Conservation (phyloP, 2,113 vertebrate species). For the Hemibagrus wyckioides region DNA sequence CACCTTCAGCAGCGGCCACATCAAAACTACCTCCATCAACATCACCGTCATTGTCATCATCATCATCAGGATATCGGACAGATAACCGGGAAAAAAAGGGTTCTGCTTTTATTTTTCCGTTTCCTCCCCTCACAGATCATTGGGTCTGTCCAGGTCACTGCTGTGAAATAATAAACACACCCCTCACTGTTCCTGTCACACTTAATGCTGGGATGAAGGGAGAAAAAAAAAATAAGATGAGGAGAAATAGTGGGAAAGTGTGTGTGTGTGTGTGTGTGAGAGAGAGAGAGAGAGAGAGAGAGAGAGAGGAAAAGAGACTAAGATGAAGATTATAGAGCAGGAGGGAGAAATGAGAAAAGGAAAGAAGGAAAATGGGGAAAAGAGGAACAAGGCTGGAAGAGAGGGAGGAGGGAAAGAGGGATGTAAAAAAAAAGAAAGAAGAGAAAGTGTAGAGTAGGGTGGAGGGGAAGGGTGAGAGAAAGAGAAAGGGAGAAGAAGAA, state of each 20-base stretch:
- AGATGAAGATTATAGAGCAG: not conserved
- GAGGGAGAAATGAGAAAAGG: not conserved
- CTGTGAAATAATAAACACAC: no score
- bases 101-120: not conserved
- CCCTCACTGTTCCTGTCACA: not conserved
- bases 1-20: conserved; percentile 50
- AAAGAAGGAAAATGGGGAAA: not conserved
- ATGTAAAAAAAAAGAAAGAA: not conserved
- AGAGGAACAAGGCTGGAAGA: not conserved
- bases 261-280: no score
- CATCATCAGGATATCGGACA: not conserved
- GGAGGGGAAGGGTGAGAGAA: not conserved
- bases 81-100: conserved; percentile 23
- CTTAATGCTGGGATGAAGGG: not conserved
- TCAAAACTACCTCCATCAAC: no score
- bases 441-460: not conserved
- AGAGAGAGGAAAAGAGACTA: not conserved
- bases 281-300: not conserved
- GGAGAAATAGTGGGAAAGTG: not conserved
- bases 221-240: not conserved
- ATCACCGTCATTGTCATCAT: no score
- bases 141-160: not conserved
- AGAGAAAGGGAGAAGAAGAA: not conserved
- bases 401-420: not conserved
- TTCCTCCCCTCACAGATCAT: not conserved